Conservation (phyloP, 1,140 invertebrate species). For the Diuraphis noxia region DNA sequence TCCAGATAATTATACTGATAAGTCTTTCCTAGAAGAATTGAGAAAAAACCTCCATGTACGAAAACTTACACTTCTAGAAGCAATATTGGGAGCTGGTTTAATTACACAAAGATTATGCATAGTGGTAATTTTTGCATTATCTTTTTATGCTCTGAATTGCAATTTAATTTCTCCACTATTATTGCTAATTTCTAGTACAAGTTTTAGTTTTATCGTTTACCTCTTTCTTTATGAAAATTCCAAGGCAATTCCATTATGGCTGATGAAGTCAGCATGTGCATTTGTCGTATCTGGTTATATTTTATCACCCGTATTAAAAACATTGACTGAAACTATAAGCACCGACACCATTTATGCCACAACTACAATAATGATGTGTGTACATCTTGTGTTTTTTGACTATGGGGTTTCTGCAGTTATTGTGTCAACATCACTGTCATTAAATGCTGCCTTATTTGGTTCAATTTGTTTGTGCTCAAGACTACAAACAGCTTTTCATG, state of each 20-base stretch:
- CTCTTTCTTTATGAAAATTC: constrained; percentile 60
- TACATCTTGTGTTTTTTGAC: constrained; percentile 89
- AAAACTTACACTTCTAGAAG: constrained; percentile 70
- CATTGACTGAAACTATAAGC: constrained; percentile 91
- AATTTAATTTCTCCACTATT: constrained; percentile 67
- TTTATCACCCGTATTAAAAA: constrained; percentile 89
- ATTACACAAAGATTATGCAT: constrained; percentile 76
- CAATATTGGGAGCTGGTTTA: constrained; percentile 72
- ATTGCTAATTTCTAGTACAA: constrained; percentile 65
- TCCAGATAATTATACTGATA: constrained; percentile 90
- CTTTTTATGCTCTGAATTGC: constrained; percentile 76
- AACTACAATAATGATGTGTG: constrained; percentile 81
- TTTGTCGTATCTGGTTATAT: constrained; percentile 83
- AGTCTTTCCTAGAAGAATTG: constrained; percentile 80
- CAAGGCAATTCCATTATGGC: constrained; percentile 61
- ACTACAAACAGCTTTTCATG: constrained; percentile 78
- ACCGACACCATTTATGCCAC: constrained; percentile 96
- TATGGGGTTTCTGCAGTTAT: constrained; percentile 83
- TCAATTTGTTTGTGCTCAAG: constrained; percentile 93
- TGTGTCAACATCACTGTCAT: constrained; percentile 78
- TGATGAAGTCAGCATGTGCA: constrained; percentile 70
- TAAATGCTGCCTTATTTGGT: constrained; percentile 90
- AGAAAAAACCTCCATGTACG: constrained; percentile 80
- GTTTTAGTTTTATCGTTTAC: constrained; percentile 66
- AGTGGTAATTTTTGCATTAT: constrained; percentile 74